These are phyloP conservation scores for Crotalus helleri DNA, from an alignment of 2,113 vertebrate species.

Conservation along the genomic window DNA sequence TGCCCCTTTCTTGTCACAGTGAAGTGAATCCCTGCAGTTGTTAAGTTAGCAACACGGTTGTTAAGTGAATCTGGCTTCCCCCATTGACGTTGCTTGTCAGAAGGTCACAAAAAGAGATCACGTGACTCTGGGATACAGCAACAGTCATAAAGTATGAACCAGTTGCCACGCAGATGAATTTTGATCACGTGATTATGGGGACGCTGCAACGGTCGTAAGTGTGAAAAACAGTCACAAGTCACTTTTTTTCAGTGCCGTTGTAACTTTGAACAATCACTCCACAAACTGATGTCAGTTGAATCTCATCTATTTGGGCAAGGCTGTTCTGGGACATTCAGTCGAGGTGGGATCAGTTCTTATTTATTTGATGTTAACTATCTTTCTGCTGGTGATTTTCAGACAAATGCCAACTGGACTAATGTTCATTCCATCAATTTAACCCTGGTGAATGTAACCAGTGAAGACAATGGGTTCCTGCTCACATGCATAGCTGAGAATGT, in stretches of 20 bases:
- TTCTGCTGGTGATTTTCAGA: slow-evolving; percentile 69
- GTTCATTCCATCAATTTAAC: slow-evolving; percentile 95
- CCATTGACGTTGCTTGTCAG: background rate
- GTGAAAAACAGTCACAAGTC: background rate
- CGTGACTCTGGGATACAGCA: too few species aligned
- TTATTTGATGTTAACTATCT: background rate
- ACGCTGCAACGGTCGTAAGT: background rate
- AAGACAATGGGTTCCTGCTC: slow-evolving; percentile 91
- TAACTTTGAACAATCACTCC: background rate
- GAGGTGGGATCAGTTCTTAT: too few species aligned
- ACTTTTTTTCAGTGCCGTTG: background rate
- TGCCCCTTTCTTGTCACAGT: background rate
- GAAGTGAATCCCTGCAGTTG: background rate
- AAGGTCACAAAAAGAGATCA: too few species aligned
- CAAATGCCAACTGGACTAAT: slow-evolving; percentile 92
- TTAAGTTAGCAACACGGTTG: background rate
- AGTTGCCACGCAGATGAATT: background rate
- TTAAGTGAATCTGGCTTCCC: background rate
- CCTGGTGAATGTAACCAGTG: slow-evolving; percentile 89
- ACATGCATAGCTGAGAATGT: slow-evolving; percentile 95
- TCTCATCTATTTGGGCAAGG: background rate
- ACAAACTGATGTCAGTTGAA: background rate
- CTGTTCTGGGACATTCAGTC: background rate
- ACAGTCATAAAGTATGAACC: background rate
- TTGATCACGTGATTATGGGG: background rate